Evolutionary conservation across 1,140 invertebrate species (phyloP), one percentile per base, ranked within the genome.

Genomic region (Zaprionus vittiger): DNA sequence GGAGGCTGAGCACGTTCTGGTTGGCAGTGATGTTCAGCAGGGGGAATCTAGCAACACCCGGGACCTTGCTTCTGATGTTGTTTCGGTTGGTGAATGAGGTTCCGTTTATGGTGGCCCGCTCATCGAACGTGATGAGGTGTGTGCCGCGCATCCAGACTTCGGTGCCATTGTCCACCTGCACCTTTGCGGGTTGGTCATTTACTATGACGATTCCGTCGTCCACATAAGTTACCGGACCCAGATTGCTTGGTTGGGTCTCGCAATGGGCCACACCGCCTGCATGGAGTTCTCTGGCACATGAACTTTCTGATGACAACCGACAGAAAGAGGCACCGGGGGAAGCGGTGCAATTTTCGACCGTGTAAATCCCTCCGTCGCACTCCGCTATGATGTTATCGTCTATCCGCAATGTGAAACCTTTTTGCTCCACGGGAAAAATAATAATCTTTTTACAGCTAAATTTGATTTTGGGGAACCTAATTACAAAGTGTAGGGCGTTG

Each of bases 251-350:
- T 12, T 79, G 59, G 31, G 37, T 56, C 12, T 47, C 59, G 57
- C 77, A 79, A 14, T 71, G 31, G 1, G 63, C 63, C 24, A 62
- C 9, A 7, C 24, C 57, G 2, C 72, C 72, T 22, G 20, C 20
- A 22, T 79, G 66, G 24, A 77, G 64, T 28, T 78, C 60, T 55
- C 15, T 67, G 22, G 71, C 76, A n/a, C 65, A 74, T 38, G 65
- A 22, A 2, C 20, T 65, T 47, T 24, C 22, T 24, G 28, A 22
- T 44, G 54, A 12, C 20, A 49, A 2, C 3, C 52, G 47, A 17
- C 75, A 64, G 22, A 77, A 68, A 5, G 41, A 57, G 22, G 44
- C 52, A 5, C 34, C 37, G 4, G 47, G 73, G n/a, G 54, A 20
- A 15, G 22, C 14, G 38, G 26, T 17, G 15, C 44, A 69, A 37